These are phyloP conservation scores for Eupithecia insigniata DNA, from an alignment of 2,888 invertebrate species.

Conservation along the genomic window DNA sequence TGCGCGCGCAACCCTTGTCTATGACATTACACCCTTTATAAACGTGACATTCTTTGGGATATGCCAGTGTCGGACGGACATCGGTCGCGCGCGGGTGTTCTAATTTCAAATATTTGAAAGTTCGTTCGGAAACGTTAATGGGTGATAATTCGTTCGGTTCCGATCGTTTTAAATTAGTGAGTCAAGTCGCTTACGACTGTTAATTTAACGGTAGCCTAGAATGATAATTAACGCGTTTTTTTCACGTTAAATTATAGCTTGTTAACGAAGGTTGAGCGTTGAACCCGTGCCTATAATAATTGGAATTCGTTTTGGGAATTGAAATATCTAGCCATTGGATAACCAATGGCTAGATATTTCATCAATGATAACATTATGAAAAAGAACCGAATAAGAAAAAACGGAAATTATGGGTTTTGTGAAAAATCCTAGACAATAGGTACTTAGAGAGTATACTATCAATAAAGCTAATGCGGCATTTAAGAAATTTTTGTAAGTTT, in stretches of 20 bases:
- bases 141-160: constrained; percentile 67
- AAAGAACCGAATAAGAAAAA: background rate
- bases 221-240: constrained; percentile 67
- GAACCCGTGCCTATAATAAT: constrained; percentile 11
- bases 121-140: constrained; percentile 57
- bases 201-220: constrained; percentile 76
- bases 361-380: background rate
- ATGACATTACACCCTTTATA: constrained; percentile 61
- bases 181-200: constrained; percentile 69
- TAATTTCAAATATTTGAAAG: constrained; percentile 39
- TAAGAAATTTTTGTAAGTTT: background rate
- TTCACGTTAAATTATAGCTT: constrained; percentile 50
- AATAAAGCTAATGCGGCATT: background rate
- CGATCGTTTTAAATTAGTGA: constrained; percentile 69
- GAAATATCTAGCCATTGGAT: background rate
- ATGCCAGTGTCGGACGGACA: constrained; percentile 69
- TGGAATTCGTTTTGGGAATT: background rate
- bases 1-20: constrained; percentile 78
- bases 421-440: background rate
- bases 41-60: constrained; percentile 58
- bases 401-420: background rate
- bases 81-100: constrained; percentile 52
- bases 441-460: background rate
- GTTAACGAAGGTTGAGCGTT: constrained; percentile 54
- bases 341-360: too few species aligned